These are phyloP conservation scores for Argyrosomus regius DNA, from an alignment of 2,797 vertebrate genomes.

Conservation along the genomic window DNA sequence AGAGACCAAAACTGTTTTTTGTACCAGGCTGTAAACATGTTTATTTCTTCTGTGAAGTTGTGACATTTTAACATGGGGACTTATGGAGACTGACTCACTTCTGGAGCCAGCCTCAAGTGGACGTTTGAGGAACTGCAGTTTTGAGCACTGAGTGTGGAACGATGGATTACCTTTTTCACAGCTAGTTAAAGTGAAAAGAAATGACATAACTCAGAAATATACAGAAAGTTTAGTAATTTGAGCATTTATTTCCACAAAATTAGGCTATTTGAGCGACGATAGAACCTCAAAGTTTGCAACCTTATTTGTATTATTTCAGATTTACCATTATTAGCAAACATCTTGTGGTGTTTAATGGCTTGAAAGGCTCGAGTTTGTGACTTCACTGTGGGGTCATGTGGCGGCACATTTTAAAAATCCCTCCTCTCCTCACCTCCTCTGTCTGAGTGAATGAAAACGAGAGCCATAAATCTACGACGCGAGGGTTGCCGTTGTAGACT, in stretches of 20 bases:
- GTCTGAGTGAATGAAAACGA: constrained; percentile 20
- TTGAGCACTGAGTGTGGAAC: too few species aligned
- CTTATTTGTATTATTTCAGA: too few species aligned
- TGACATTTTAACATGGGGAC: too few species aligned
- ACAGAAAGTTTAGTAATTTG: neutral
- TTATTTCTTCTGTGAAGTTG: too few species aligned
- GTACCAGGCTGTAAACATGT: too few species aligned
- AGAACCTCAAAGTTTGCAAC: neutral
- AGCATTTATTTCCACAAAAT: neutral
- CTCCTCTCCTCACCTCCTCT: neutral
- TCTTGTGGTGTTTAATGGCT: neutral
- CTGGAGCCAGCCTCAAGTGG: too few species aligned
- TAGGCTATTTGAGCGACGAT: too few species aligned
- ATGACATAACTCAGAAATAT: neutral
- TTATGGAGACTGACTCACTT: too few species aligned
- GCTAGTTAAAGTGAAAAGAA: neutral
- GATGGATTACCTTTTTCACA: too few species aligned
- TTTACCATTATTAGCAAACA: too few species aligned
- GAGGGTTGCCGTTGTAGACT: constrained; percentile 56
- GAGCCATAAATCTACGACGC: constrained; percentile 50
- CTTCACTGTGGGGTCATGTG: neutral
- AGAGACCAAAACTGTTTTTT: too few species aligned
- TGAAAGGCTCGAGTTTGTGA: neutral
- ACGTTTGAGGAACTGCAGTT: too few species aligned
- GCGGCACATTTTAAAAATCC: neutral